Base-by-base conservation (phyloP, 2,888 invertebrate species). In the Ophion slaviceki region DNA sequence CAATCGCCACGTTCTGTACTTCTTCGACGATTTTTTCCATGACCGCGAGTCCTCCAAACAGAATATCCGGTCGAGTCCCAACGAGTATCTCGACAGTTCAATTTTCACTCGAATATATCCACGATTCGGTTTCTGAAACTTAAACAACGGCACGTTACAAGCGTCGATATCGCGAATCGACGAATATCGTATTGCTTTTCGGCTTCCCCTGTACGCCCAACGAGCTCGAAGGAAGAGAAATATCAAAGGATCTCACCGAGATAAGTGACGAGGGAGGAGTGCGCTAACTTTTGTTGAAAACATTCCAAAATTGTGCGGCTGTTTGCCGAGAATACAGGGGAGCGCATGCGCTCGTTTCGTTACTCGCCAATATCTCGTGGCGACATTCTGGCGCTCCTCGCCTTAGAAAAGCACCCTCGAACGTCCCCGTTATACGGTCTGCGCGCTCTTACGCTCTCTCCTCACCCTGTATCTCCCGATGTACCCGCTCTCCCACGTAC, bases 361-460 rank as follows among this genome's bases (percentile, higher is more conserved):
- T 74, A 88, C 86, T 90, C 88, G 91, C 92, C 92, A 90, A 92
- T 92, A 92, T 90, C 88, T 78, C 82, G 80, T 85, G 89, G 90
- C 91, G 92, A 88, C 92, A 86, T 84, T 82, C 85, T 87, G 92
- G 89, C 92, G 92, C 86, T 88, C 14, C 85, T 86, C 84, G 47
- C 53, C 64, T 79, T 57, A 59, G 68, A 81, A 81, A 71, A 86
- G 76, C 77, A 71, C 75, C 82, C 80, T 82, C 82, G 80, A 68
- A 71, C 67, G 77, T 68, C 62, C 61, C 61, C 61, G n/a, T 74
- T 14, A 32, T 74, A 62, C 53, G 24, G 71, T 64, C 57, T 72
- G 20, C 61, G 20, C 47, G 83, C 67, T 83, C 85, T 86, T 77
- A 67, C 62, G 75, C 62, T 57, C 40, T 61, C 40, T 61, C 47